Evolutionary conservation across 2,797 vertebrate species (phyloP).

Genomic region (Florisuga fusca): DNA sequence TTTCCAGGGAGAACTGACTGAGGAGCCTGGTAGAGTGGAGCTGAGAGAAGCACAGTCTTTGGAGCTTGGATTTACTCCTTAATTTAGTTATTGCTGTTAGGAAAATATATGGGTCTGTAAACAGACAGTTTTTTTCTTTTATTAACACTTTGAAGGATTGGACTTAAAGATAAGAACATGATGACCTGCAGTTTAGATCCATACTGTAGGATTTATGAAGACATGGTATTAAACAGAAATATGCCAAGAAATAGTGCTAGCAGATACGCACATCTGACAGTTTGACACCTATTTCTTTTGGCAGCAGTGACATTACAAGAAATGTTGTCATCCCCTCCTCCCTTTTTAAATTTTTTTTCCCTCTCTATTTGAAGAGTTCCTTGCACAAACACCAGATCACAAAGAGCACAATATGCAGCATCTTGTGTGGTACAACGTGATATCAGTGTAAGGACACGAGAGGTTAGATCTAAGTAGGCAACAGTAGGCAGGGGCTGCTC

Average conservation of each 20-base stretch:
- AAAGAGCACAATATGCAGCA: not conserved
- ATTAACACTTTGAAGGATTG: not conserved
- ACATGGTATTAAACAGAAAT: not conserved
- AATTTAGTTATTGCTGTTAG: not conserved
- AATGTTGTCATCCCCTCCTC: not conserved
- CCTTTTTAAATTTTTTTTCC: too few relatives aligned
- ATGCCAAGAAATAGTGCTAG: not conserved
- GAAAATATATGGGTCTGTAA: not conserved
- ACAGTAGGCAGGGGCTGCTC: not conserved
- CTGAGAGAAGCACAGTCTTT: not conserved
- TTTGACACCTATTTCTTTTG: not conserved
- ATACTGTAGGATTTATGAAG: not conserved
- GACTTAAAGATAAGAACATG: not conserved
- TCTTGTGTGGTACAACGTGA: not conserved
- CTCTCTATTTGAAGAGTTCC: not conserved
- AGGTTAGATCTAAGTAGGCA: not conserved
- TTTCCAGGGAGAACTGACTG: not conserved
- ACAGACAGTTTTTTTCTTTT: not conserved
- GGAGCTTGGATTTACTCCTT: not conserved
- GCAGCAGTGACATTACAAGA: not conserved
- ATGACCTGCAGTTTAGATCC: not conserved
- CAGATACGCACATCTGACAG: not conserved
- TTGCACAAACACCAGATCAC: not conserved
- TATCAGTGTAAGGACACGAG: not conserved
- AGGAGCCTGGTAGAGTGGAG: not conserved